Evolutionary conservation across 2,113 vertebrate genomes (phyloP).

Genomic region (Bothrops jararaca): DNA sequence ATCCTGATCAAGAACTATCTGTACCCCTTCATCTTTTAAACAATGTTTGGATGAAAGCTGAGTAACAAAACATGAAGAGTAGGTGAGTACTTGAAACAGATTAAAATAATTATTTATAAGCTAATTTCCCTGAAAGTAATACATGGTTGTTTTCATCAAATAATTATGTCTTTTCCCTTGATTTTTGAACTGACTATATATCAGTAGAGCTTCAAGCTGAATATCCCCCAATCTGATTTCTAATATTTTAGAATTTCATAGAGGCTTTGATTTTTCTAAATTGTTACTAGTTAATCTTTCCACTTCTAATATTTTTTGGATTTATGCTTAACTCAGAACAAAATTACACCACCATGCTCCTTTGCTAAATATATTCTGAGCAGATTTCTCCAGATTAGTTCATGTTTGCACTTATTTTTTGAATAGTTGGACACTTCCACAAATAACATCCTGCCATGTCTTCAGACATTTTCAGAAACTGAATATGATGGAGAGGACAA

Average conservation of each 20-base stretch:
- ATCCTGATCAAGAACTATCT: neutral
- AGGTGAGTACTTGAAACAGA: constrained; percentile 24
- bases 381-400: neutral
- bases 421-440: neutral
- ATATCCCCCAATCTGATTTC: rapidly evolving
- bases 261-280: neutral
- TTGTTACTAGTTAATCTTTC: neutral
- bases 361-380: neutral
- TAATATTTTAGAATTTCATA: neutral
- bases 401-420: neutral
- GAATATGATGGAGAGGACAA: neutral
- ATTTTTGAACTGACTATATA: neutral
- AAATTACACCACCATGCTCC: neutral
- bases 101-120: neutral
- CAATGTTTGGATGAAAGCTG: constrained; percentile 31
- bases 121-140: neutral
- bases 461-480: neutral
- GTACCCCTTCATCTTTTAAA: neutral
- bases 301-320: neutral
- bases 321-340: neutral
- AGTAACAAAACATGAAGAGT: constrained; percentile 24
- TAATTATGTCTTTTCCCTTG: rapidly evolving
- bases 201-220: too few species aligned
- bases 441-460: neutral
- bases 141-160: rapidly evolving